A percentile compares a stretch with the other conserved stretches of the same genome.
Conservation (phyloP, 2,888 invertebrate genomes). For the Polydrusus pterygomalis region DNA sequence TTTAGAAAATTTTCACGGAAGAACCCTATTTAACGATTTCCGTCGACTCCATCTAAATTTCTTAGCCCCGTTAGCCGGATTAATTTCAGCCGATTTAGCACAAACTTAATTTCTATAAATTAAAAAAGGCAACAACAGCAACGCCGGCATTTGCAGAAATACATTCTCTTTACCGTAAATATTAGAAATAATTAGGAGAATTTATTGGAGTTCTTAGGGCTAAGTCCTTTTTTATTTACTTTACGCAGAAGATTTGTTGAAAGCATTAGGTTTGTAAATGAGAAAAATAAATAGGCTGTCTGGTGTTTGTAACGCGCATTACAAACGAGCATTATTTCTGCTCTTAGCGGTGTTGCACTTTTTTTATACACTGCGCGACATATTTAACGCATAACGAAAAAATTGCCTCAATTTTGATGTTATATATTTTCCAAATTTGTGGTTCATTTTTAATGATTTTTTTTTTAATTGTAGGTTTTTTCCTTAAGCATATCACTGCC, state of each 20-base stretch:
- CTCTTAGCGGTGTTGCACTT: too few relatives aligned
- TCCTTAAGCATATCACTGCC: too few relatives aligned
- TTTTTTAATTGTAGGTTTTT: too few relatives aligned
- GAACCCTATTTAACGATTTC: too few relatives aligned
- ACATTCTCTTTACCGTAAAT: slow-evolving; percentile 3
- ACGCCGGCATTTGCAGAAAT: slow-evolving; percentile 7
- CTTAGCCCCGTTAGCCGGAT: neutral
- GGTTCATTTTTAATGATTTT: too few relatives aligned
- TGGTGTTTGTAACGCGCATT: neutral
- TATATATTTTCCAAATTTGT: too few relatives aligned
- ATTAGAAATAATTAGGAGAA: slow-evolving; percentile 6
- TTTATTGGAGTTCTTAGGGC: neutral
- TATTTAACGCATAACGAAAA: too few relatives aligned
- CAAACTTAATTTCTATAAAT: slow-evolving; percentile 20
- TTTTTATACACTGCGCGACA: too few relatives aligned
- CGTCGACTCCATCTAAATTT: neutral
- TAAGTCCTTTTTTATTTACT: slow-evolving; percentile 10
- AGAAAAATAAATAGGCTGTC: neutral
- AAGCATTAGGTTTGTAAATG: neutral
- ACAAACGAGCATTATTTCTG: neutral
- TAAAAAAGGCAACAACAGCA: slow-evolving; percentile 25
- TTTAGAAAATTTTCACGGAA: too few relatives aligned
- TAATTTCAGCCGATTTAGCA: slow-evolving; percentile 14
- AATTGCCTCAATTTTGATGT: too few relatives aligned
- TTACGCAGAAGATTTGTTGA: neutral